These are phyloP conservation scores for Selenia dentaria DNA, from an alignment of 2,888 invertebrate genomes.

Conservation along the genomic window DNA sequence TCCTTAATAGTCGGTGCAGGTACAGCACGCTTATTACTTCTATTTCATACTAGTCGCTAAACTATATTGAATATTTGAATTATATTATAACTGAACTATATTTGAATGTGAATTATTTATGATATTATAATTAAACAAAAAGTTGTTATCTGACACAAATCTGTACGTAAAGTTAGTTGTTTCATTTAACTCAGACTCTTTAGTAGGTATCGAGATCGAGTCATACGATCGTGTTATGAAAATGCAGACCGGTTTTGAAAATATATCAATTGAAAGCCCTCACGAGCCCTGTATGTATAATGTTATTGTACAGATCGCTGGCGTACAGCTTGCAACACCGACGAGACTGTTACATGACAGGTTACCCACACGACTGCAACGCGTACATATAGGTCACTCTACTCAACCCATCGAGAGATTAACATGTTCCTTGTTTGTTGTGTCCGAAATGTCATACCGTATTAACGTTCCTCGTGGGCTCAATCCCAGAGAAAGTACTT, in stretches of 20 bases:
- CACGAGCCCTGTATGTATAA: conserved; percentile 66
- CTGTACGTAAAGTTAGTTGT: conserved; percentile 10
- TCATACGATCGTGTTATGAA: conserved; percentile 70
- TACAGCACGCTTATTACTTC: no score
- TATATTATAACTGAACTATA: no score
- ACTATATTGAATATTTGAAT: no score
- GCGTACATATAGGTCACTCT: conserved; percentile 46
- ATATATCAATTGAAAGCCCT: conserved; percentile 81
- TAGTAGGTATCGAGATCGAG: conserved; percentile 45
- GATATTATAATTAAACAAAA: conserved; percentile 1
- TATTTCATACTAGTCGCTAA: no score
- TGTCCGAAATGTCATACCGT: conserved; percentile 9
- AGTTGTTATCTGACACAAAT: background rate
- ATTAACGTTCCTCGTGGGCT: conserved; percentile 5
- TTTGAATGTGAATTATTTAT: no score
- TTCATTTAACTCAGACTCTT: conserved; percentile 41
- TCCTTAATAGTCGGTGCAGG: background rate
- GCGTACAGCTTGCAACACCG: conserved; percentile 60
- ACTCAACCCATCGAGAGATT: conserved; percentile 31
- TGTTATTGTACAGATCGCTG: conserved; percentile 70
- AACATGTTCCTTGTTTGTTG: conserved; percentile 22
- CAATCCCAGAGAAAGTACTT: conserved; percentile 37
- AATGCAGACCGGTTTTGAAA: conserved; percentile 77
- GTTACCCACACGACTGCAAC: conserved; percentile 46
- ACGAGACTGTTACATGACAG: conserved; percentile 63